These are phyloP conservation scores for Tricholaema leucomelas DNA, from an alignment of 2,113 vertebrate species.

Conservation along the genomic window DNA sequence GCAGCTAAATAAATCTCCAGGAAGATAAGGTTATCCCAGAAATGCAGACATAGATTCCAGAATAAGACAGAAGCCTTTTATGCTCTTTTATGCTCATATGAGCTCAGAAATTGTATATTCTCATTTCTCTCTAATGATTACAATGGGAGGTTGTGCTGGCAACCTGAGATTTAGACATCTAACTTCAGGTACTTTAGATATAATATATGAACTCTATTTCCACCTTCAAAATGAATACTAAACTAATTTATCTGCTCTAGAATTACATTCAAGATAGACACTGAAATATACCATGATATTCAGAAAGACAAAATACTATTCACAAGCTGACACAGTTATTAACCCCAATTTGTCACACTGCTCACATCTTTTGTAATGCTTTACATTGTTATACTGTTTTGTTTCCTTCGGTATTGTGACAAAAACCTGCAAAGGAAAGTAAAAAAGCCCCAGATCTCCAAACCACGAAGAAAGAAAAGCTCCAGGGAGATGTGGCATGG, in stretches of 20 bases:
- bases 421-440: background rate
- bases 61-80: background rate
- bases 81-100: background rate
- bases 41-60: background rate
- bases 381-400: background rate
- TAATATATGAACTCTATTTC: background rate
- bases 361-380: background rate
- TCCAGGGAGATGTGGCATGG: background rate
- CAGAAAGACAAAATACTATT: background rate
- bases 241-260: background rate
- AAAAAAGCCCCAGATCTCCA: fast-evolving
- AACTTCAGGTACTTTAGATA: background rate
- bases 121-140: background rate
- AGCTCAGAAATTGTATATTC: background rate
- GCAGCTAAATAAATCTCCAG: background rate
- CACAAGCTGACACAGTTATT: background rate
- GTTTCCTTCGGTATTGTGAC: background rate
- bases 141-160: background rate
- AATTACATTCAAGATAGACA: background rate
- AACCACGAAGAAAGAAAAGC: background rate
- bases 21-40: background rate
- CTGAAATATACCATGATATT: background rate
- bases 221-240: background rate
- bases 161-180: background rate
- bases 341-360: background rate